These are phyloP conservation scores for Brachionus calyciflorus DNA, from an alignment of 1,140 invertebrate genomes.

Conservation along the genomic window DNA sequence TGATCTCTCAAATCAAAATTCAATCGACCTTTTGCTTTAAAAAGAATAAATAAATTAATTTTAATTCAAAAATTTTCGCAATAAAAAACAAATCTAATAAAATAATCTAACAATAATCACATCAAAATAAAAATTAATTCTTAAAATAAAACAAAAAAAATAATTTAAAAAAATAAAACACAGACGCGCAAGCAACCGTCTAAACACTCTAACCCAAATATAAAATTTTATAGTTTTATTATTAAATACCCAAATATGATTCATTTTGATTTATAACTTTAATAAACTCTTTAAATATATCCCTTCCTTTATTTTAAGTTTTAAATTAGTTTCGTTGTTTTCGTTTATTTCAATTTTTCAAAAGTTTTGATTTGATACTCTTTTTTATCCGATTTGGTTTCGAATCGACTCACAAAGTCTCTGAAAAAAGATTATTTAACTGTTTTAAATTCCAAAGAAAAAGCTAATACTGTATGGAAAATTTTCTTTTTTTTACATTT, in stretches of 20 bases:
- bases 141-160: not conserved
- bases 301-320: not conserved
- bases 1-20: conserved; percentile 45
- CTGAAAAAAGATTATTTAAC: no score
- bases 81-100: not conserved
- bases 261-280: conserved; percentile 14
- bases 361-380: no score
- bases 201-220: no score
- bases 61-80: not conserved
- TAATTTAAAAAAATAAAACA: not conserved
- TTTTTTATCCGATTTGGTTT: no score
- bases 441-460: no score
- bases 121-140: not conserved
- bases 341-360: no score
- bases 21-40: conserved; percentile 19
- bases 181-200: no score
- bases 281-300: conserved; percentile 37
- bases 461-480: no score
- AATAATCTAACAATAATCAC: not conserved
- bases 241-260: not conserved
- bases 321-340: not conserved
- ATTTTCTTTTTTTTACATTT: no score
- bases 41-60: not conserved
- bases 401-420: no score
- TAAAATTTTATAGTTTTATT: no score